Evolutionary conservation across 2,797 vertebrate species (phyloP), one percentile per base, ranked within the genome.

Genomic region (Centroberyx gerrardi): DNA sequence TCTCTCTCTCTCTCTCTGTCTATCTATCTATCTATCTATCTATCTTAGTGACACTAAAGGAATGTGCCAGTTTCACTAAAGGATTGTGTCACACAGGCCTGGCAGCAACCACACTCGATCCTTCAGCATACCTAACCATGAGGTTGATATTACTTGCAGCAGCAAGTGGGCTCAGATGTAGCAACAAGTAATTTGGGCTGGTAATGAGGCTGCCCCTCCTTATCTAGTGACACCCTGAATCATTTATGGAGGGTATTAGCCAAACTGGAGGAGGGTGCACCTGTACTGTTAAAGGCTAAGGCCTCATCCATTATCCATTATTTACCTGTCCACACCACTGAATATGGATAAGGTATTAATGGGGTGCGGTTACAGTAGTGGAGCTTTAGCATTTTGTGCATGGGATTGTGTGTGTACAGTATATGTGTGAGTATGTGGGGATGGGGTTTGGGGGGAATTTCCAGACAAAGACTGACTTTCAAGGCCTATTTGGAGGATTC

Each of bases 161-260:
- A 78, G 65, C 81, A 76, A 80, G 80, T 72, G 65, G 78, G 73
- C 81, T 92, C 72, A 72, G 78, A 82, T 90, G 78, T 79, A 86
- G 74, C 73, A 72, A 68, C 84, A 84, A 82, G 74, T 82, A 62
- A 63, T 82, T 78, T 82, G 66, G 81, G 85, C 63, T 82, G 66
- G 78, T 90, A 91, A 90, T 90, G 81, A 90, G 83, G 58, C 49
- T 63, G 60, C 62, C 62, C 74, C 68, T 68, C 72, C 76, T 77
- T 67, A 80, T 88, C 78, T 78, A 78, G 78, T 89, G 90, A 89
- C 88, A 81, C 40, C 52, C 55, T 93, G 77, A 88, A 93, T 93
- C 60, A 93, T 93, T 93, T 82, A 94, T 89, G 54, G 71, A 82
- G 68, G 33, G 51, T 68, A 71, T 83, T 75, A 67, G 76, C 46